A percentile compares a stretch with the other conserved stretches of the same genome.
Evolutionary conservation across 2,113 vertebrate genomes (phyloP).

Genomic region (Dicentrarchus labrax): DNA sequence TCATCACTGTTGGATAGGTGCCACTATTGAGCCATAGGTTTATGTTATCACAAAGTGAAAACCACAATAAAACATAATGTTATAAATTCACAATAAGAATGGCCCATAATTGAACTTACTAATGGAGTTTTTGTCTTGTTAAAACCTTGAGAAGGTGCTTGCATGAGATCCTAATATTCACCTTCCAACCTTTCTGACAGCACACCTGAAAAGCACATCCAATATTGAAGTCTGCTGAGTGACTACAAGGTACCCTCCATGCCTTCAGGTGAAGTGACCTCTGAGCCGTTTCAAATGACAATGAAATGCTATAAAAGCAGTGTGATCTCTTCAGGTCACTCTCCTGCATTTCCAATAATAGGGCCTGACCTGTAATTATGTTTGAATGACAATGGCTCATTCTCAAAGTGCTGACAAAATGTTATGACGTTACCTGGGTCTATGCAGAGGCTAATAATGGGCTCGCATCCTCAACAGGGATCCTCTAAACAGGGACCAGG

Average conservation of each 20-base stretch:
- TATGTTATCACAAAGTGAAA: neutral
- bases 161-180: neutral
- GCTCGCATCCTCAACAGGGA: constrained; percentile 34
- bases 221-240: constrained; percentile 72
- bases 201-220: constrained; percentile 35
- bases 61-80: neutral
- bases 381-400: constrained; percentile 74
- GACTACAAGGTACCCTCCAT: constrained; percentile 52
- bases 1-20: constrained; percentile 21
- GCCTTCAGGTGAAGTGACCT: constrained; percentile 74
- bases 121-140: neutral
- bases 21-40: constrained; percentile 11
- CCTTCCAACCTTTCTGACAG: constrained; percentile 17
- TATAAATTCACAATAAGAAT: too few relatives aligned
- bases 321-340: constrained; percentile 66
- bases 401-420: constrained; percentile 70
- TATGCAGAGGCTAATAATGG: constrained; percentile 35
- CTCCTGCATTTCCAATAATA: constrained; percentile 50
- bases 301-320: constrained; percentile 66
- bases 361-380: constrained; percentile 73
- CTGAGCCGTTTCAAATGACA: constrained; percentile 69
- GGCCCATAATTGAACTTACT: neutral
- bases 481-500: constrained; percentile 28
- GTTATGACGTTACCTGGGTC: constrained; percentile 51
- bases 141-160: neutral